Evolutionary conservation across 2,797 vertebrate species (phyloP).

Genomic region (Odontamblyopus lacepedii): DNA sequence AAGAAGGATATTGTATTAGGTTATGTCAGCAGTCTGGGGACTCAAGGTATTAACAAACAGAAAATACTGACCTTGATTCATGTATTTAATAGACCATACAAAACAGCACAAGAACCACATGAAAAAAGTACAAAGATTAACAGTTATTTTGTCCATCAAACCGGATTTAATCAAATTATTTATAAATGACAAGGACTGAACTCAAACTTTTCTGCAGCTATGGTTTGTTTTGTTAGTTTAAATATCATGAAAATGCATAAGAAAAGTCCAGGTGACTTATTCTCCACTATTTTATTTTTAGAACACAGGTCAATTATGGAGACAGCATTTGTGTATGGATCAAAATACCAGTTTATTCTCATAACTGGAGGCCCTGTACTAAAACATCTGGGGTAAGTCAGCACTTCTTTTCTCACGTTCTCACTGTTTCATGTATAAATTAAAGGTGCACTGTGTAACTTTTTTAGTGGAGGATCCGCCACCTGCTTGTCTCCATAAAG

Average conservation of each 20-base stretch:
- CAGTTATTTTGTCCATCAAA: too few species aligned
- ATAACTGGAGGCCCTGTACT: constrained; percentile 86
- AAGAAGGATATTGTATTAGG: constrained; percentile 84
- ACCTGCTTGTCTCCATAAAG: too few species aligned
- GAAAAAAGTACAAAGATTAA: too few species aligned
- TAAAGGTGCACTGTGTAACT: too few species aligned
- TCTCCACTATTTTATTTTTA: not conserved
- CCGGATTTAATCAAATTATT: too few species aligned
- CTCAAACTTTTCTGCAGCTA: too few species aligned
- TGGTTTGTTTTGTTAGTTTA: too few species aligned
- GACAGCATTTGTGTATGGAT: constrained; percentile 90
- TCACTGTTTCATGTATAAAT: too few species aligned
- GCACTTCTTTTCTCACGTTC: not conserved
- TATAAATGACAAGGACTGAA: too few species aligned
- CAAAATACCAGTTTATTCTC: constrained; percentile 89
- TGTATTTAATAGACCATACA: constrained; percentile 11
- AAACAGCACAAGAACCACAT: not conserved
- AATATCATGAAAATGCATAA: too few species aligned
- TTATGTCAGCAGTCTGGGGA: constrained; percentile 87
- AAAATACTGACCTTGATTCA: not conserved
- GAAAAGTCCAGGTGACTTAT: too few species aligned
- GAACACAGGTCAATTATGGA: constrained; percentile 96
- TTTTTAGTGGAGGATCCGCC: too few species aligned
- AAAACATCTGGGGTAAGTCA: constrained; percentile 80
- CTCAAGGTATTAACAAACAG: constrained; percentile 79